A percentile compares a stretch with the other conserved stretches of the same genome.
These are phyloP conservation scores for Penaeus indicus DNA, from an alignment of 1,140 invertebrate species.

Conservation along the genomic window DNA sequence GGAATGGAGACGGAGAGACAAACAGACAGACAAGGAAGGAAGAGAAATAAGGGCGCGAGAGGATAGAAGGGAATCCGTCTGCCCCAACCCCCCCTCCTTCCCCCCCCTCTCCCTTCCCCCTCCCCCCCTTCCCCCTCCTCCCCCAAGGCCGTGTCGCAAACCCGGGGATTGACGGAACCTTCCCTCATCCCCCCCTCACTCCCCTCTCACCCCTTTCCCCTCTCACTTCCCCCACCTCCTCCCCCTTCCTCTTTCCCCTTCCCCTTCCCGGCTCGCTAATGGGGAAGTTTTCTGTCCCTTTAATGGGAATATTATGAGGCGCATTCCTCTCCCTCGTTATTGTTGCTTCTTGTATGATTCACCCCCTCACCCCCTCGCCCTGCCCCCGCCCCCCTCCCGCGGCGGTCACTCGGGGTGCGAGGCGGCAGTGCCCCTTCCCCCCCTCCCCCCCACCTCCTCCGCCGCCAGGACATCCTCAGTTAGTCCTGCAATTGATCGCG, in stretches of 20 bases:
- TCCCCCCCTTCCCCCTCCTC: not conserved
- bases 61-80: not conserved
- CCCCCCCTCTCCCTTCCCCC: not conserved
- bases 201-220: not conserved
- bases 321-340: too few species aligned
- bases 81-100: not conserved
- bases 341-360: not conserved
- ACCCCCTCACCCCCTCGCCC: not conserved
- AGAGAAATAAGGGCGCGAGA: not conserved
- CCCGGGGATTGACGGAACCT: not conserved
- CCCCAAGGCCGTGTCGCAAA: not conserved
- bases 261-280: not conserved
- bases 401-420: too few species aligned
- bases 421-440: not conserved
- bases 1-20: not conserved
- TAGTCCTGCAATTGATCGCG: constrained; percentile 59
- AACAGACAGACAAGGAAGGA: not conserved
- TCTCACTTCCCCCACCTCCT: not conserved
- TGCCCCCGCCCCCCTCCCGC: not conserved
- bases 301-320: too few species aligned
- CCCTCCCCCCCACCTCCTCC: not conserved
- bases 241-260: not conserved
- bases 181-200: not conserved
- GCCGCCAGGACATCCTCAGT: constrained; percentile 59
- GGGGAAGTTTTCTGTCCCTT: too few species aligned